Evolutionary conservation across 2,888 invertebrate genomes (phyloP).

Genomic region (Sclerodermus sp.): DNA sequence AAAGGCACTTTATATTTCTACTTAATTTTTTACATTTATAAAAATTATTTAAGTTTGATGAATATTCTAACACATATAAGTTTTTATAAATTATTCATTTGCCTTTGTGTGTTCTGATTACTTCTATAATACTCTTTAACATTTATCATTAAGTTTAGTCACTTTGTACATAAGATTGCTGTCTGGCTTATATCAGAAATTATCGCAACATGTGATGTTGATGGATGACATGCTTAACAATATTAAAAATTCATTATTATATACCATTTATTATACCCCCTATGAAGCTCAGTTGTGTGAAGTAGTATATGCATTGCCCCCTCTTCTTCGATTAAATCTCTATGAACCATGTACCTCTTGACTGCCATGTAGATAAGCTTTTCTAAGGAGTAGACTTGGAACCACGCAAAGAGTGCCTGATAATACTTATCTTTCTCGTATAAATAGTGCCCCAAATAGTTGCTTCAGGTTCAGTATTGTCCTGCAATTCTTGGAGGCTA

Average conservation of each 20-base stretch:
- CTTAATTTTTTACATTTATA: too few relatives aligned
- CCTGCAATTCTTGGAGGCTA: conserved; percentile 22
- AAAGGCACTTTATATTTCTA: too few relatives aligned
- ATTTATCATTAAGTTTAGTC: too few relatives aligned
- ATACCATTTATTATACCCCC: conserved; percentile 20
- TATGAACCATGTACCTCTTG: conserved; percentile 45
- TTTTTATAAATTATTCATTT: too few relatives aligned
- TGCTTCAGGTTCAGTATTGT: conserved; percentile 43
- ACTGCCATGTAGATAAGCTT: conserved; percentile 40
- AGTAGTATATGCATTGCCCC: conserved; percentile 34
- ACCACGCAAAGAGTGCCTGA: conserved; percentile 44
- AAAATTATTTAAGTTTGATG: too few relatives aligned
- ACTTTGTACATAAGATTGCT: too few relatives aligned
- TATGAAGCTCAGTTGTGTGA: conserved; percentile 29
- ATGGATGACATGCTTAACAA: conserved; percentile 14
- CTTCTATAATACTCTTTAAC: too few relatives aligned
- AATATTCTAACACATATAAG: too few relatives aligned
- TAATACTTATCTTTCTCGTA: conserved; percentile 51
- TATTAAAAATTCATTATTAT: conserved; percentile 4
- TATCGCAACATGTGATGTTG: conserved; percentile 5
- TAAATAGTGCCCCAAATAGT: conserved; percentile 50
- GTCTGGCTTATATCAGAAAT: too few relatives aligned
- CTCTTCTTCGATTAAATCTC: conserved; percentile 29
- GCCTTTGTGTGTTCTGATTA: too few relatives aligned
- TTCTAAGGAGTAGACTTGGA: conserved; percentile 33